A percentile compares a stretch with the other conserved stretches of the same genome.
Evolutionary conservation across 2,888 invertebrate species (phyloP).

Genomic region (Caradrina kadenii): DNA sequence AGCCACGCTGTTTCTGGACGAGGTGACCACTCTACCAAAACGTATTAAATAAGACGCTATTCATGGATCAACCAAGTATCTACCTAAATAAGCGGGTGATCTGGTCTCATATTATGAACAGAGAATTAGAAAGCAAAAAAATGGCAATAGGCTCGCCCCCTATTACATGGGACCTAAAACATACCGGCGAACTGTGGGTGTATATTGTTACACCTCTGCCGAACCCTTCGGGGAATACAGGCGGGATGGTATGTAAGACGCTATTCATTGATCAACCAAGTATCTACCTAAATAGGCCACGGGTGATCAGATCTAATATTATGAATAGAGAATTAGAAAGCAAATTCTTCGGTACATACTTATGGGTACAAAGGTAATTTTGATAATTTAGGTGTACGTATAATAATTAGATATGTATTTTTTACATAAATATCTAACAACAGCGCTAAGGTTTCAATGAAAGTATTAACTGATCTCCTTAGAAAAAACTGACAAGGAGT

Average conservation of each 20-base stretch:
- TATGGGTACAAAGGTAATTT: not conserved
- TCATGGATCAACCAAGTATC: not conserved
- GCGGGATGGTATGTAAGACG: no score
- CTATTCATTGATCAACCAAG: not conserved
- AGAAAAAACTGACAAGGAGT: constrained; percentile 76
- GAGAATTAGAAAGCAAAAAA: not conserved
- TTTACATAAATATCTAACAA: constrained; percentile 76
- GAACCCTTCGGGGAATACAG: no score
- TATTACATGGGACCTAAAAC: no score
- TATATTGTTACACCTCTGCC: no score
- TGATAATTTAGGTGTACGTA: not conserved
- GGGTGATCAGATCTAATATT: not conserved
- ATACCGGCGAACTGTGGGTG: no score
- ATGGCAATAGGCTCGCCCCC: no score
- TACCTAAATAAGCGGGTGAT: no score
- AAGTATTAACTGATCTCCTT: constrained; percentile 79
- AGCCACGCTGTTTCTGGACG: constrained; percentile 56
- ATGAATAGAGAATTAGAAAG: not conserved
- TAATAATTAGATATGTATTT: constrained; percentile 54
- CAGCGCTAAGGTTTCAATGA: constrained; percentile 72
- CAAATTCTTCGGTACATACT: not conserved
- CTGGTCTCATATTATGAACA: not conserved
- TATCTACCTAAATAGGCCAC: not conserved
- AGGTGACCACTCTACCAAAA: constrained; percentile 23
- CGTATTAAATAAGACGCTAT: not conserved